These are phyloP conservation scores for Tetrao urogallus DNA, from an alignment of 2,113 vertebrate species.

Conservation along the genomic window DNA sequence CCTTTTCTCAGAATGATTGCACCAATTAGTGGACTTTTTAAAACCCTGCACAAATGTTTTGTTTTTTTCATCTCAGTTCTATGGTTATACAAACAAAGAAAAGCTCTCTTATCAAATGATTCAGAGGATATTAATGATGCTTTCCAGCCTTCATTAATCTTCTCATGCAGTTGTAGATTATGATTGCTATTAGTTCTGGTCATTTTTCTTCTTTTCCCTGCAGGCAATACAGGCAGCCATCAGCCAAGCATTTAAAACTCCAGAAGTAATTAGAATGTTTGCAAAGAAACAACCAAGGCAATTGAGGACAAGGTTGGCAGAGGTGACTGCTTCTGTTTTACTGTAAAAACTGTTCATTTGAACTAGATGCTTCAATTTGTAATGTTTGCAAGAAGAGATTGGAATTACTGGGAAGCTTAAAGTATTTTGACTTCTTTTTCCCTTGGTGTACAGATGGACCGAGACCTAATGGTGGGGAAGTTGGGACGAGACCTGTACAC, in stretches of 20 bases:
- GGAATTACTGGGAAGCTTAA: not conserved
- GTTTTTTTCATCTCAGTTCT: not conserved
- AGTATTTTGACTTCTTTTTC: not conserved
- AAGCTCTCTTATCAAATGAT: not conserved
- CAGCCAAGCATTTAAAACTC: slow-evolving; percentile 98
- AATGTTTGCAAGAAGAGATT: not conserved
- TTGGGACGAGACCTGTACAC: slow-evolving; percentile 85
- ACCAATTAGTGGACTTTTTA: not conserved
- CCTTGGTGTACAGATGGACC: slow-evolving; percentile 86
- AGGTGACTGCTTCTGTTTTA: slow-evolving; percentile 80
- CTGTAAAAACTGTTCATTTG: not conserved
- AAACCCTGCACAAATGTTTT: not conserved
- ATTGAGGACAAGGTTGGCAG: slow-evolving; percentile 90
- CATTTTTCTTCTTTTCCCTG: slow-evolving; percentile 21
- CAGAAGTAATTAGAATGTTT: slow-evolving; percentile 97
- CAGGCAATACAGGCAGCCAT: slow-evolving; percentile 98
- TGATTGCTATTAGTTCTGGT: not conserved
- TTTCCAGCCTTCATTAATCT: not conserved
- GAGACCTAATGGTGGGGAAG: slow-evolving; percentile 96
- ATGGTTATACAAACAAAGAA: not conserved
- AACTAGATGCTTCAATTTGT: not conserved
- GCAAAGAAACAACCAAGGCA: slow-evolving; percentile 98
- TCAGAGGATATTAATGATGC: not conserved
- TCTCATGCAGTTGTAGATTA: not conserved
- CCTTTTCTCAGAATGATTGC: not conserved